These are phyloP conservation scores for Sebastes iracundus DNA, from an alignment of 2,797 vertebrate species.

Conservation along the genomic window DNA sequence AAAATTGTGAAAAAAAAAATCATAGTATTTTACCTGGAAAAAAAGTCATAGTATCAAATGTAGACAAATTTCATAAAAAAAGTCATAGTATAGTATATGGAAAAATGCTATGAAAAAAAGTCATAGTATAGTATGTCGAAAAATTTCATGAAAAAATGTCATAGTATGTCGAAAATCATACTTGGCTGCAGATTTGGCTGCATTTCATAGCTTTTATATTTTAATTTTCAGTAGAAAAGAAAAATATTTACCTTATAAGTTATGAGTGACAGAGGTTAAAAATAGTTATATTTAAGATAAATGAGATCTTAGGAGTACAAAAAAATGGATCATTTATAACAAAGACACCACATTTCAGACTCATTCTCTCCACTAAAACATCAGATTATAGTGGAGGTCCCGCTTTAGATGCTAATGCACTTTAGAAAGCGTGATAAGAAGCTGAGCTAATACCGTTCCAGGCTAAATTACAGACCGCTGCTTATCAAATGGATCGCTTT, in stretches of 20 bases:
- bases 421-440: conserved; percentile 3
- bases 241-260: not conserved
- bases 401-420: conserved; percentile 2
- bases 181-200: not conserved
- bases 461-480: conserved; percentile 7
- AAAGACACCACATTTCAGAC: not conserved
- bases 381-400: not conserved
- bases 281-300: not conserved
- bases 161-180: no score
- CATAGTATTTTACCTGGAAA: no score
- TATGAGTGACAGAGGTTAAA: not conserved
- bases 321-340: not conserved
- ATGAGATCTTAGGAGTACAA: not conserved
- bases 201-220: not conserved
- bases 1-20: no score
- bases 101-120: no score
- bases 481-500: conserved; percentile 18
- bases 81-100: no score
- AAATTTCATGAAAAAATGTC: no score
- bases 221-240: not conserved
- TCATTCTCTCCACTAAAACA: not conserved
- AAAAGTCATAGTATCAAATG: no score
- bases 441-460: not conserved
- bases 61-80: no score
- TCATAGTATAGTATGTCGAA: not conserved